Evolutionary conservation across 1,140 invertebrate genomes (phyloP).

Genomic region (Drosophila triauraria): DNA sequence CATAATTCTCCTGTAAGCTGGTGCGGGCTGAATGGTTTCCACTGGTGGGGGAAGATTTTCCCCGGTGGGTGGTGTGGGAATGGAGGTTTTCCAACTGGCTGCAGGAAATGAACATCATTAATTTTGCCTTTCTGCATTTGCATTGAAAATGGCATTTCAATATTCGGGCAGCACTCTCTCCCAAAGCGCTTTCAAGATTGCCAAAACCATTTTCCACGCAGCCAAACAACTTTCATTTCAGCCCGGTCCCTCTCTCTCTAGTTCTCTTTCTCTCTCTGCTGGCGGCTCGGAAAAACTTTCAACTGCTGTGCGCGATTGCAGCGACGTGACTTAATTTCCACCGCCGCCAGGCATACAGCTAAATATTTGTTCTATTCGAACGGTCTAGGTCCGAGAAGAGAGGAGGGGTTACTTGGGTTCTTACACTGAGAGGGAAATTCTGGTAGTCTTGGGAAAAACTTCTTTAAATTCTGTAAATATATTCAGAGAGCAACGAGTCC

Average conservation of each 20-base stretch:
- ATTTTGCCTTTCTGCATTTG: constrained; percentile 81
- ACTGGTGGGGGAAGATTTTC: neutral
- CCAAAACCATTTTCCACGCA: constrained; percentile 45
- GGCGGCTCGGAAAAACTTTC: constrained; percentile 48
- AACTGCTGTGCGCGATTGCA: constrained; percentile 79
- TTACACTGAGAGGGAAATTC: constrained; percentile 4
- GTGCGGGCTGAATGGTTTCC: constrained; percentile 27
- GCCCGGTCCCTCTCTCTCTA: neutral
- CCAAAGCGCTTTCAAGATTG: constrained; percentile 67
- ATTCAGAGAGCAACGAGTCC: neutral
- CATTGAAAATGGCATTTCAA: constrained; percentile 82
- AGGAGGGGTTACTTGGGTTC: constrained; percentile 11
- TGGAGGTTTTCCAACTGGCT: constrained; percentile 16
- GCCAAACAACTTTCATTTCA: constrained; percentile 35
- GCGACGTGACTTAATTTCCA: constrained; percentile 84
- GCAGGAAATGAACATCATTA: constrained; percentile 82
- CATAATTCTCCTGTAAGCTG: constrained; percentile 82
- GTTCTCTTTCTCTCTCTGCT: neutral
- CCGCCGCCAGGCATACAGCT: constrained; percentile 67
- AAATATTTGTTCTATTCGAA: constrained; percentile 69
- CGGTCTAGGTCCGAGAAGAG: neutral
- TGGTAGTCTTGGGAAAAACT: neutral
- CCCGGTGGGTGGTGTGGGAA: neutral
- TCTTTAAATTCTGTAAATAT: too few relatives aligned
- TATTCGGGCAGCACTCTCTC: constrained; percentile 41